Percentiles rank a stretch among this genome's conserved stretches.
These are phyloP conservation scores for Chionis minor DNA, from an alignment of 2,113 vertebrate genomes.

Conservation along the genomic window DNA sequence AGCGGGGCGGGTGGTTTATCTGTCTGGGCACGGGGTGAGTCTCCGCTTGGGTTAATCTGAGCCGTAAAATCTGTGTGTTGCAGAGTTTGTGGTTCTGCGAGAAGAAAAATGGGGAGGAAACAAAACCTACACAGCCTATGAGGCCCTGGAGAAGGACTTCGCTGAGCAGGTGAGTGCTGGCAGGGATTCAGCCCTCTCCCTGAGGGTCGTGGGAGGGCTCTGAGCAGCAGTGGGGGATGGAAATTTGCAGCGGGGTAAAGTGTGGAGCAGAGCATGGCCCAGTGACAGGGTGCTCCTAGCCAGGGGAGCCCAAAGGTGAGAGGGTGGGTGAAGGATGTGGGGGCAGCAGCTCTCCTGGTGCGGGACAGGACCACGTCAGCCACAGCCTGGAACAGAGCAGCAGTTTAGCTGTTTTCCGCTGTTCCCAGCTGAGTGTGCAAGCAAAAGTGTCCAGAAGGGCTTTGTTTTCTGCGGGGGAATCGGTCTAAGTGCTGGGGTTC, in stretches of 20 bases:
- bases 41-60: background rate
- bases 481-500: background rate
- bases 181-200: background rate
- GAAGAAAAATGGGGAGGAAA: slow-evolving; percentile 96
- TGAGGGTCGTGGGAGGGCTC: background rate
- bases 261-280: background rate
- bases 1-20: accelerated
- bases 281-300: background rate
- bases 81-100: slow-evolving; percentile 91
- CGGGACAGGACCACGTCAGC: background rate
- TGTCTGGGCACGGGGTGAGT: background rate
- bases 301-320: accelerated
- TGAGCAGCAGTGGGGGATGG: background rate
- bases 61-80: background rate
- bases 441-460: background rate
- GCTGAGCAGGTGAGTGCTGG: slow-evolving; percentile 80
- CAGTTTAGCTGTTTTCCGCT: background rate
- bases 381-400: background rate
- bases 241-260: background rate
- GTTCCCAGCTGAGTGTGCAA: background rate
- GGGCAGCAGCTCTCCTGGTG: background rate
- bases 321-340: background rate
- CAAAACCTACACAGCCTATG: slow-evolving; percentile 85
- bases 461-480: background rate
- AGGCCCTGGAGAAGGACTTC: slow-evolving; percentile 92